A percentile compares a stretch with the other conserved stretches of the same genome.
phyloP scores from a whole-genome alignment of 2,797 vertebrate genomes.

The Craterocephalus amniculus region DNA sequence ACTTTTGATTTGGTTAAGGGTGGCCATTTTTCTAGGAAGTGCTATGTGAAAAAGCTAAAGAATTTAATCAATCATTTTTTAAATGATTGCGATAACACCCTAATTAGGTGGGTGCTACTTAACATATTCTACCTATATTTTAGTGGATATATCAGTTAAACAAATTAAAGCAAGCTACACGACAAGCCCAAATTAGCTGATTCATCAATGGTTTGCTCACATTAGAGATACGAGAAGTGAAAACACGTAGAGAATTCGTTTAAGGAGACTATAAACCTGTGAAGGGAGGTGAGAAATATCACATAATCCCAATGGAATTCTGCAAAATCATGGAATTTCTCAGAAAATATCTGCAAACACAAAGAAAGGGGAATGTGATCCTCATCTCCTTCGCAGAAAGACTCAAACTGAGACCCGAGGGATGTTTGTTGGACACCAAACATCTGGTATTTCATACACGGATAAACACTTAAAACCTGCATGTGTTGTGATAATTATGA shows the following conservation, averaged over 20 bases:
- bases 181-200: constrained; percentile 30
- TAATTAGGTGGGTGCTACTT: constrained; percentile 20
- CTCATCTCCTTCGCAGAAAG: constrained; percentile 40
- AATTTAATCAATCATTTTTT: constrained; percentile 21
- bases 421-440: constrained; percentile 44
- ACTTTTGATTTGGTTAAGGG: constrained; percentile 17
- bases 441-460: constrained; percentile 26
- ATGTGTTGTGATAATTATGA: constrained; percentile 30
- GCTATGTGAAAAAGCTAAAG: constrained; percentile 26
- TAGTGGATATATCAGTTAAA: background rate
- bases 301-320: constrained; percentile 62
- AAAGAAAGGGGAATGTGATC: constrained; percentile 76
- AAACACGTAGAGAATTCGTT: constrained; percentile 18
- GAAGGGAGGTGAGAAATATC: constrained; percentile 32
- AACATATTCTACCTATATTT: constrained; percentile 25
- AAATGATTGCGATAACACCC: constrained; percentile 27
- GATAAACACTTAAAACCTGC: constrained; percentile 26
- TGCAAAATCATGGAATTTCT: constrained; percentile 66
- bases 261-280: constrained; percentile 30
- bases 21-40: constrained; percentile 13
- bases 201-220: constrained; percentile 41
- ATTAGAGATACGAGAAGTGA: constrained; percentile 32
- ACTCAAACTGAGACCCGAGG: constrained; percentile 39
- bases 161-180: constrained; percentile 16
- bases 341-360: constrained; percentile 53